A percentile compares a stretch with the other conserved stretches of the same genome.
These are phyloP conservation scores for Mellivora capensis DNA, from an alignment of 2,113 vertebrate genomes.

Conservation along the genomic window DNA sequence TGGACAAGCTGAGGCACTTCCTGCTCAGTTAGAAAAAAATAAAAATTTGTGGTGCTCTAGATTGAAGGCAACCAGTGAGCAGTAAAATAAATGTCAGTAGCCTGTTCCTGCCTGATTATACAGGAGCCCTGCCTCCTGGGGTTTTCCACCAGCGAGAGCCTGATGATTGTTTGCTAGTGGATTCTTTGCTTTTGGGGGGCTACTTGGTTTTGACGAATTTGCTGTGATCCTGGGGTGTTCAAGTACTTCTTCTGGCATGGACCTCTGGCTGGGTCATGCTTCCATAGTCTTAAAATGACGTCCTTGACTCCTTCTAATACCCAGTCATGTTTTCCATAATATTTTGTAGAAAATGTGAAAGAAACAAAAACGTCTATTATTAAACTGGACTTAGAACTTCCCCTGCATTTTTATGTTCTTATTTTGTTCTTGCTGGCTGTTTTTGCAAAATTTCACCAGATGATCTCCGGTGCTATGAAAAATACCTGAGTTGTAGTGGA, in stretches of 20 bases:
- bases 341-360: background rate
- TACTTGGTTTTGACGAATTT: slow-evolving; percentile 82
- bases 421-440: background rate
- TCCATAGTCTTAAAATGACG: slow-evolving; percentile 86
- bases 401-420: background rate
- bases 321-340: slow-evolving; percentile 37
- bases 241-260: slow-evolving; percentile 84
- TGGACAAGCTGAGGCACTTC: background rate
- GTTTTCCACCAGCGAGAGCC: background rate
- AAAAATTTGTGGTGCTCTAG: background rate
- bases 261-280: slow-evolving; percentile 88
- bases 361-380: background rate
- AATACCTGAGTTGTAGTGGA: background rate
- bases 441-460: background rate
- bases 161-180: background rate
- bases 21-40: background rate
- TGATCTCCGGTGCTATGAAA: background rate
- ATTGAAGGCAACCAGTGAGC: background rate
- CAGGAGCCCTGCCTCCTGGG: slow-evolving; percentile 52
- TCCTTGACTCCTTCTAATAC: slow-evolving; percentile 83
- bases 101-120: slow-evolving; percentile 37
- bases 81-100: background rate
- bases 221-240: slow-evolving; percentile 85
- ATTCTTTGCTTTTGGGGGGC: slow-evolving; percentile 29
- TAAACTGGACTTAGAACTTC: background rate